A percentile compares a stretch with the other conserved stretches of the same genome.
Evolutionary conservation across 2,888 invertebrate genomes (phyloP).

Genomic region (Cephus spinipes): DNA sequence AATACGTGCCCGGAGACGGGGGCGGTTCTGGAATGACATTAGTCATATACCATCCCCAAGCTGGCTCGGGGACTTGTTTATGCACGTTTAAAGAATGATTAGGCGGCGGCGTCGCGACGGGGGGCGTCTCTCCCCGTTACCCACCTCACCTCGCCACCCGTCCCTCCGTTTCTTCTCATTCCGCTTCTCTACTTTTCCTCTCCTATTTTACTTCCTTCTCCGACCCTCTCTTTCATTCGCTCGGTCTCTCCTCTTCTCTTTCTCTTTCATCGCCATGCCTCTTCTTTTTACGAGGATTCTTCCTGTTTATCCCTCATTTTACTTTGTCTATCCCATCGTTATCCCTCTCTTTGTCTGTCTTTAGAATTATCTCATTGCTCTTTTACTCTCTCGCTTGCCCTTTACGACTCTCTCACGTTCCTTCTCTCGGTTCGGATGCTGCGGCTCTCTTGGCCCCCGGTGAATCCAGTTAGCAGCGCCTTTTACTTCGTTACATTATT

Average conservation of each 20-base stretch:
- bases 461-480: conserved; percentile 47
- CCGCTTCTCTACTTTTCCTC: conserved; percentile 20
- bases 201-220: conserved; percentile 12
- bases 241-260: conserved; percentile 11
- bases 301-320: neutral
- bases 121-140: conserved; percentile 44
- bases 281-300: neutral
- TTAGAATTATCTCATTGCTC: conserved; percentile 1
- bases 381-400: neutral
- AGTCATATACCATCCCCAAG: conserved; percentile 54
- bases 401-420: conserved; percentile 4
- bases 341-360: neutral
- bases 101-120: conserved; percentile 61
- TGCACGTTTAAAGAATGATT: conserved; percentile 67
- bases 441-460: conserved; percentile 34
- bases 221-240: conserved; percentile 10
- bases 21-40: conserved; percentile 57
- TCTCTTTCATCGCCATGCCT: neutral
- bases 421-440: neutral
- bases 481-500: conserved; percentile 50
- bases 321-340: conserved; percentile 15
- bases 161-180: conserved; percentile 26
- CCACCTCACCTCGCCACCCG: conserved; percentile 29
- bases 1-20: conserved; percentile 27
- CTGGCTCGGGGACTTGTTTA: conserved; percentile 60